Evolutionary conservation across 2,797 vertebrate species (phyloP).

Genomic region (Pseudotriccus pelzelni): DNA sequence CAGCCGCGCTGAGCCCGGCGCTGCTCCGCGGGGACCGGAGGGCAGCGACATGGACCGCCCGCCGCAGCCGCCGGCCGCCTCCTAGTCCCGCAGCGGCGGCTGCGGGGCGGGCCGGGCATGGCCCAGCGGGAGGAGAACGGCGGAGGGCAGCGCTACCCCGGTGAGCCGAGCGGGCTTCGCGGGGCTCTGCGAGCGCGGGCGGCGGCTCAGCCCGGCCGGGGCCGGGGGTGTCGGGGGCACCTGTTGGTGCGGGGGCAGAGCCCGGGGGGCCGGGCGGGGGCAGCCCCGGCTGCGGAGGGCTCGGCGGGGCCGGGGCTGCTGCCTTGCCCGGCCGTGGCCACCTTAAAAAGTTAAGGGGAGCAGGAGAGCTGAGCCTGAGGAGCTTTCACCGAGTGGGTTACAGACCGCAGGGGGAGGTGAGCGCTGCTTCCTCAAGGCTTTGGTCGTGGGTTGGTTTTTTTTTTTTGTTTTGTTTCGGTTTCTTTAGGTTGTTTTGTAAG

Average conservation of each 20-base stretch:
- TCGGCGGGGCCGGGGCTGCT: neutral
- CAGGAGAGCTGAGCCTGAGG: neutral
- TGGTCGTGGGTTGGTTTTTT: fast-evolving
- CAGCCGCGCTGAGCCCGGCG: neutral
- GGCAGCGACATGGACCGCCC: neutral
- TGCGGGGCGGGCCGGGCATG: slow-evolving; percentile 10
- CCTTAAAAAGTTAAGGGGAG: neutral
- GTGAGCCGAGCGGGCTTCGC: slow-evolving; percentile 7
- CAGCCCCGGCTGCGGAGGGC: neutral
- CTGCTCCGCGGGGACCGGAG: neutral
- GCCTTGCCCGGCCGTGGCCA: too few relatives aligned
- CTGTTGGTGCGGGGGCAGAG: neutral
- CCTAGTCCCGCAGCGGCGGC: neutral
- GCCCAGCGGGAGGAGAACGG: slow-evolving; percentile 4
- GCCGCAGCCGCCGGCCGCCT: neutral
- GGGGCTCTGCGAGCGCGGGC: neutral
- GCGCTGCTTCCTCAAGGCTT: neutral
- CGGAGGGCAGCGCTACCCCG: neutral
- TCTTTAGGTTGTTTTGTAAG: neutral
- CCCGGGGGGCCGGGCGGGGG: neutral
- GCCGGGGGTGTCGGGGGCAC: neutral
- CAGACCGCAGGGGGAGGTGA: neutral
- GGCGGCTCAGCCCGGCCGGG: neutral
- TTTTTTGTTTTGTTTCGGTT: neutral
- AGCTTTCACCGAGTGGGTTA: neutral